Evolutionary conservation across 2,888 invertebrate genomes (phyloP).

Genomic region (Callosobruchus maculatus): DNA sequence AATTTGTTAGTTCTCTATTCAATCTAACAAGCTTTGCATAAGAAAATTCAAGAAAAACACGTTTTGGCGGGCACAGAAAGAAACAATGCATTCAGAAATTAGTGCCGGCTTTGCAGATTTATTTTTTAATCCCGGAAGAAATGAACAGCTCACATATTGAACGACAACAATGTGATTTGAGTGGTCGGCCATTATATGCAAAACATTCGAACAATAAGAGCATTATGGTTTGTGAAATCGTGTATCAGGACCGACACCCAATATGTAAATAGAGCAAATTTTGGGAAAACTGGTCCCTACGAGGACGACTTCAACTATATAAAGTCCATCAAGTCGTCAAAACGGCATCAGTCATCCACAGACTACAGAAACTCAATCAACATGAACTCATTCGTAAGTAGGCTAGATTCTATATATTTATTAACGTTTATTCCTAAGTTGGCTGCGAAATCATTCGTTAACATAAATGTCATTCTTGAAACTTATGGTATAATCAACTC

Average conservation of each 20-base stretch:
- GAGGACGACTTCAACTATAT: neutral
- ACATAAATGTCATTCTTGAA: too few species aligned
- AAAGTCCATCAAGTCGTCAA: neutral
- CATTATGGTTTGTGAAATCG: neutral
- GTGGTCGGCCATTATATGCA: neutral
- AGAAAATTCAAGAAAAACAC: too few species aligned
- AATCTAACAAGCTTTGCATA: too few species aligned
- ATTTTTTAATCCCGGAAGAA: neutral
- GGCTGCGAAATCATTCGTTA: too few species aligned
- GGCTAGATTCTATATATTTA: neutral
- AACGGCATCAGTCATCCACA: neutral
- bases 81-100: neutral
- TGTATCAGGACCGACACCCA: neutral
- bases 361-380: slow-evolving; percentile 7
- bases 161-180: neutral
- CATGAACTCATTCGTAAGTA: slow-evolving; percentile 36
- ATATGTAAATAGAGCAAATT: neutral
- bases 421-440: too few species aligned
- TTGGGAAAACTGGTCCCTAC: neutral
- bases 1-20: too few species aligned
- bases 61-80: too few species aligned
- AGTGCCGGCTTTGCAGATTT: neutral
- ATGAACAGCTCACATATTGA: neutral
- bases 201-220: neutral
- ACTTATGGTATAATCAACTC: too few species aligned